A percentile compares a stretch with the other conserved stretches of the same genome.
Evolutionary conservation across 2,113 vertebrate genomes (phyloP).

Genomic region (Onychostoma macrolepis): DNA sequence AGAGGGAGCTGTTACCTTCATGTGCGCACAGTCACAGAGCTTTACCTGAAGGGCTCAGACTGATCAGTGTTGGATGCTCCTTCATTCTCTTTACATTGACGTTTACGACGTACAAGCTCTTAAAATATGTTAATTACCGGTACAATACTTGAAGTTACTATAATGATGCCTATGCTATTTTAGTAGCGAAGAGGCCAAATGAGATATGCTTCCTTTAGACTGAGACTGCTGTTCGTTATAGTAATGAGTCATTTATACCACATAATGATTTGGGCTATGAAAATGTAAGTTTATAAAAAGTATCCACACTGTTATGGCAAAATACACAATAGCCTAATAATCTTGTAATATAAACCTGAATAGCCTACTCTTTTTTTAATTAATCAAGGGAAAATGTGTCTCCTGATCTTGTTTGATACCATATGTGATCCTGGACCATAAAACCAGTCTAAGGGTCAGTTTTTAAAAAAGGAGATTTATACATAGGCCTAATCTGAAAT

Average conservation of each 20-base stretch:
- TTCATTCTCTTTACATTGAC: not conserved
- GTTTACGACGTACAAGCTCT: not conserved
- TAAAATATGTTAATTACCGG: not conserved
- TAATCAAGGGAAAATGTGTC: not conserved
- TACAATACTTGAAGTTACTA: too few species aligned
- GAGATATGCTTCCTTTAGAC: not conserved
- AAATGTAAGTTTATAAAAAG: not conserved
- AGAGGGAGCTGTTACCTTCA: constrained; percentile 32
- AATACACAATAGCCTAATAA: not conserved
- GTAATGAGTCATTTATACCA: not conserved
- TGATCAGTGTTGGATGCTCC: not conserved
- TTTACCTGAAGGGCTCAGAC: not conserved
- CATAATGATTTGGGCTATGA: too few species aligned
- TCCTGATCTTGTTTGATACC: not conserved
- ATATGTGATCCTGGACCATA: not conserved
- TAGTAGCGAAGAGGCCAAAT: not conserved
- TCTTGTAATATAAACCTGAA: not conserved
- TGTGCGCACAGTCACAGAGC: not conserved
- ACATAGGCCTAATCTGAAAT: too few species aligned
- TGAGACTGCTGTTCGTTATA: not conserved
- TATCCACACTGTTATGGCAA: too few species aligned
- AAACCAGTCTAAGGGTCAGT: not conserved
- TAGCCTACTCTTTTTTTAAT: not conserved
- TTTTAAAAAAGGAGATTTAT: too few species aligned
- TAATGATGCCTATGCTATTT: not conserved